Evolutionary conservation across 92 coral and sea anemone species (phyloP).

Genomic region (Palythoa grandis): DNA sequence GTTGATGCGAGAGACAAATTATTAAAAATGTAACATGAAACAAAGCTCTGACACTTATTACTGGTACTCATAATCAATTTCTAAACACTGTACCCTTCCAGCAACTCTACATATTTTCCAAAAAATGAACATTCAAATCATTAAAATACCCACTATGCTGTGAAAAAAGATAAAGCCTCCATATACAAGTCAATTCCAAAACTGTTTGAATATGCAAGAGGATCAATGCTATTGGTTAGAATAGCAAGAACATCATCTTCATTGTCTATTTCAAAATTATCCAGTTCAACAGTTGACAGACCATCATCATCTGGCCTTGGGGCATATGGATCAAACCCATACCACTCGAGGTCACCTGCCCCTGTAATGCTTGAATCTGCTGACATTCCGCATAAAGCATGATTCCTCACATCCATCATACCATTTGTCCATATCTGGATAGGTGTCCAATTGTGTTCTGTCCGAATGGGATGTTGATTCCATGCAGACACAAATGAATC

Average conservation of each 20-base stretch:
- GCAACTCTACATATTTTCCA: too few species aligned
- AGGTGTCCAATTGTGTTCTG: constrained; percentile 64
- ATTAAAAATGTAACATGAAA: too few species aligned
- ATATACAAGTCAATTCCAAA: constrained; percentile 36
- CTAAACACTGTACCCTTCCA: too few species aligned
- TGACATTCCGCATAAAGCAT: constrained; percentile 28
- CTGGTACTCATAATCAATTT: too few species aligned
- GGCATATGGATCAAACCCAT: constrained; percentile 57
- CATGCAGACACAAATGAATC: constrained; percentile 55
- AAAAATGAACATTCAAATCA: too few species aligned
- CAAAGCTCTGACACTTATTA: too few species aligned
- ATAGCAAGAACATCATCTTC: constrained; percentile 22
- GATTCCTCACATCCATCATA: constrained; percentile 48
- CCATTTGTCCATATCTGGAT: constrained; percentile 76
- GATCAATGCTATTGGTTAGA: constrained; percentile 26
- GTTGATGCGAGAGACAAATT: too few species aligned
- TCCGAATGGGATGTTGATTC: constrained; percentile 66
- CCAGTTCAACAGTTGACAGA: constrained; percentile 32
- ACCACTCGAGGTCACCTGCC: constrained; percentile 46
- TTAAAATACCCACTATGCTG: too few species aligned
- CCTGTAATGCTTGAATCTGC: constrained; percentile 30
- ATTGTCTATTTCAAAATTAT: constrained; percentile 32
- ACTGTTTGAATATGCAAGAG: constrained; percentile 23
- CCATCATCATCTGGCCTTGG: constrained; percentile 50
- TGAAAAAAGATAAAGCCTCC: constrained; percentile 26